phyloP scores from a whole-genome alignment of 2,113 vertebrate genomes.

The Tapirus terrestris region DNA sequence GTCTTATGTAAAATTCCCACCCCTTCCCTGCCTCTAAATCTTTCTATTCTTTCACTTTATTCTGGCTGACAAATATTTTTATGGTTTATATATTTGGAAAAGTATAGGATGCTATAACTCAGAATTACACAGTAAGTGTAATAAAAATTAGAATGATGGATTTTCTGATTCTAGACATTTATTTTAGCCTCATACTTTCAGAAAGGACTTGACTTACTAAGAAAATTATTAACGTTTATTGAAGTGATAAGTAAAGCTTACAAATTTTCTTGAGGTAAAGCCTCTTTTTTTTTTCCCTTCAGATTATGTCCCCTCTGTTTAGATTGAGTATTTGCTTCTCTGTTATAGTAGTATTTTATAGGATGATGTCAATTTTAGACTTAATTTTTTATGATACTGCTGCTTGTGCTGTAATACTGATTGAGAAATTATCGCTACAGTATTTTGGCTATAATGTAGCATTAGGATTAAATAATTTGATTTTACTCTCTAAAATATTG shows the following conservation, averaged over 20 bases:
- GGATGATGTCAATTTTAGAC: neutral
- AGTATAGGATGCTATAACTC: neutral
- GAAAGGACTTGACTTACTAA: neutral
- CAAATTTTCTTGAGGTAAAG: neutral
- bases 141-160: neutral
- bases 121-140: neutral
- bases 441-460: neutral
- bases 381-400: slow-evolving; percentile 3
- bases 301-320: neutral
- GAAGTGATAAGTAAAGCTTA: neutral
- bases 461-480: neutral
- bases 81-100: neutral
- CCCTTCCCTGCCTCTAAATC: neutral
- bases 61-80: neutral
- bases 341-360: neutral
- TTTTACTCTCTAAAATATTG: neutral
- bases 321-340: neutral
- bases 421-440: neutral
- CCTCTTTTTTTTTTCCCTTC: neutral
- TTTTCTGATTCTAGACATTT: neutral
- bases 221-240: neutral
- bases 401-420: neutral
- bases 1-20: neutral
- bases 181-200: neutral
- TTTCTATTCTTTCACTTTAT: slow-evolving; percentile 8